Evolutionary conservation across 2,797 vertebrate genomes (phyloP).

Genomic region (Falco peregrinus): DNA sequence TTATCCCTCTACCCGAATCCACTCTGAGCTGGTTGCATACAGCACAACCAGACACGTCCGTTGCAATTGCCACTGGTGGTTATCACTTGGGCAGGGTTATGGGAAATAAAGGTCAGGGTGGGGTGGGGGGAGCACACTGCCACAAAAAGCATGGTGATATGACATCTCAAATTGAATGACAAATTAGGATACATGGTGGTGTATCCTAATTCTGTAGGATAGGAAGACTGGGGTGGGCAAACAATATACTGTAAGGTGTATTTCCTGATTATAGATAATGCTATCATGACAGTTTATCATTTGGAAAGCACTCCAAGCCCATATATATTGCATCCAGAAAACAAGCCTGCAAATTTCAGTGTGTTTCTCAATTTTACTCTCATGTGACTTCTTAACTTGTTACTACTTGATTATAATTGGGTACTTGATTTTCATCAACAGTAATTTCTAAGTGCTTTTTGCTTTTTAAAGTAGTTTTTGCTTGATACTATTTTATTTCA

Average conservation of each 20-base stretch:
- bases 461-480: slow-evolving; percentile 14
- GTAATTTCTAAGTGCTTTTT: slow-evolving; percentile 38
- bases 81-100: background rate
- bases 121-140: background rate
- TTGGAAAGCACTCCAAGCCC: slow-evolving; percentile 54
- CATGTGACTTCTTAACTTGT: slow-evolving; percentile 53
- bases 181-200: background rate
- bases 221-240: background rate
- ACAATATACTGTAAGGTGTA: background rate
- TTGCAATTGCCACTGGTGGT: background rate
- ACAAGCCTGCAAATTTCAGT: slow-evolving; percentile 21
- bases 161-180: background rate
- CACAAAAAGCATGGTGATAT: background rate
- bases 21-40: background rate
- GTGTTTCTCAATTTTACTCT: slow-evolving; percentile 52
- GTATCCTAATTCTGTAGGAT: background rate
- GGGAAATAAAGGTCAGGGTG: background rate
- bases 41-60: background rate
- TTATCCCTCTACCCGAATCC: background rate
- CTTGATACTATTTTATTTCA: slow-evolving; percentile 19
- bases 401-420: slow-evolving; percentile 72
- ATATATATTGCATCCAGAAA: slow-evolving; percentile 45
- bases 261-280: slow-evolving; percentile 16
- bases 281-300: slow-evolving; percentile 38
- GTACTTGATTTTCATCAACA: slow-evolving; percentile 66